Evolutionary conservation across 2,888 invertebrate species (phyloP).

Genomic region (Trichogramma dendrolimi): DNA sequence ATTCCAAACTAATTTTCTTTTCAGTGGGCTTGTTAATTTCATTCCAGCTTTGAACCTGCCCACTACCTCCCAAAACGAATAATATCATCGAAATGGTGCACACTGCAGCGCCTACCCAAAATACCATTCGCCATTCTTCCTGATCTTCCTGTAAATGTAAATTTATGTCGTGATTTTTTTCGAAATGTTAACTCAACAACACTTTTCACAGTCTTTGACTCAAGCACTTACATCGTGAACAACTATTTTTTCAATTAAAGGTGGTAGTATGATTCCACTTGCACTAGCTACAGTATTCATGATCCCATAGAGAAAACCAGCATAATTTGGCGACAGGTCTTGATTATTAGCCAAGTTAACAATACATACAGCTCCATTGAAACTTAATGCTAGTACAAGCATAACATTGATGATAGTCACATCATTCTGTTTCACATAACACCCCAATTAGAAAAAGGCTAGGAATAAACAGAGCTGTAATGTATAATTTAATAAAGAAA

Average conservation of each 20-base stretch:
- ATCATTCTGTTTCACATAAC: conserved; percentile 41
- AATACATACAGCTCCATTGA: conserved; percentile 54
- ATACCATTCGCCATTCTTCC: no score
- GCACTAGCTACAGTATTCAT: conserved; percentile 69
- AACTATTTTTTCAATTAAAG: conserved; percentile 62
- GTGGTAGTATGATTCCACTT: conserved; percentile 68
- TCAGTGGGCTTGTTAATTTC: no score
- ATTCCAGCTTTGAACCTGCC: no score
- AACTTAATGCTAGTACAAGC: conserved; percentile 34
- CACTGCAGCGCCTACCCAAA: no score
- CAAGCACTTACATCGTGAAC: no score
- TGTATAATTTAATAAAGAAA: conserved; percentile 17
- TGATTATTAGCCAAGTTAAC: conserved; percentile 54
- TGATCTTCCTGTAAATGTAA: no score
- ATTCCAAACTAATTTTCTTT: no score
- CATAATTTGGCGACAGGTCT: conserved; percentile 71
- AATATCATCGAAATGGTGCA: no score
- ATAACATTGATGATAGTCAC: conserved; percentile 14
- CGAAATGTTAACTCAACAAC: no score
- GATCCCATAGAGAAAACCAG: conserved; percentile 68
- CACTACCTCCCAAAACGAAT: no score
- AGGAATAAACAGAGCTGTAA: conserved; percentile 59
- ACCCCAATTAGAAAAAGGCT: conserved; percentile 53
- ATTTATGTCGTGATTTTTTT: no score
- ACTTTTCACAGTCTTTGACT: no score